Evolutionary conservation across 2,797 vertebrate species (phyloP).

Genomic region (Cossypha heuglini): DNA sequence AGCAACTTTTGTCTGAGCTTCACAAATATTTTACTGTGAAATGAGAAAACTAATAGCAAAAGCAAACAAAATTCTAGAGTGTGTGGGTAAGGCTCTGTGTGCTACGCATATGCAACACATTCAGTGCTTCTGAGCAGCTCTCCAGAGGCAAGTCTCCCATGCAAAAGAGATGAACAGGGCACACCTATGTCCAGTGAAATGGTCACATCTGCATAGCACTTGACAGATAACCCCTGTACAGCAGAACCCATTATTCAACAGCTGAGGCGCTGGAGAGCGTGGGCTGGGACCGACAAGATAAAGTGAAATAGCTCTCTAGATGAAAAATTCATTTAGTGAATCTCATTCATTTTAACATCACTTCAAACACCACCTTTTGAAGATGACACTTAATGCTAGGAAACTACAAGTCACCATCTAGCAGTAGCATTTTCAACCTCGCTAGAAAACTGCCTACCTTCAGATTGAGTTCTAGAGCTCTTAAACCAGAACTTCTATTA

Average conservation of each 20-base stretch:
- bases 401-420: background rate
- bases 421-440: background rate
- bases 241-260: background rate
- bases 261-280: accelerated
- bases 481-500: background rate
- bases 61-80: background rate
- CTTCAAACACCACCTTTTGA: background rate
- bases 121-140: background rate
- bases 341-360: background rate
- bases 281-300: background rate
- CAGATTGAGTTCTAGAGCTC: background rate
- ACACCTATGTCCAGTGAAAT: background rate
- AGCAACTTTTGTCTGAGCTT: background rate
- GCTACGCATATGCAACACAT: background rate
- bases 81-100: background rate
- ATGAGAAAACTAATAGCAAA: background rate
- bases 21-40: background rate
- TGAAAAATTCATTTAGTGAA: background rate
- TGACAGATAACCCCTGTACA: background rate
- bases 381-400: background rate
- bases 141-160: background rate
- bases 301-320: background rate
- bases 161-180: background rate
- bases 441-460: background rate
- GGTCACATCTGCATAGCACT: background rate